Base-by-base conservation (phyloP, 2,113 vertebrate species). In the Propithecus coquereli region DNA sequence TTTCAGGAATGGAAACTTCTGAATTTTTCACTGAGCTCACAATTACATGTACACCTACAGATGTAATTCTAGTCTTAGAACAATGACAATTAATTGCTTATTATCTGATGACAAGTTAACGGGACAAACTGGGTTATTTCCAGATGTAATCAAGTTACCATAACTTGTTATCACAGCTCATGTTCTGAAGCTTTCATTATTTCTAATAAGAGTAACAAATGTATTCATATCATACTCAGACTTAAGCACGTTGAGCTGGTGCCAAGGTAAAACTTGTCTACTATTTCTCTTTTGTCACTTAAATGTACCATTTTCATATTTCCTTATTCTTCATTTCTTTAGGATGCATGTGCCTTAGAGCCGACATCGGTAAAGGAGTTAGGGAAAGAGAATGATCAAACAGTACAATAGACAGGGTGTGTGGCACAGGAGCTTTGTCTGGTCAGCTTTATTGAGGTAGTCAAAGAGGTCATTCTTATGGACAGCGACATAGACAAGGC, bases 101-200 rank as follows among this genome's bases (percentile, higher is more conserved):
- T 61, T 88, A 34, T 90, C 61, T 71, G 13, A 52, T 81, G 45
- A 77, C 12, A 59, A 91, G 52, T 74, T 85, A 43, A 22, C 37
- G 47, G 45, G 52, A 40, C n/a, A 92, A 81, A 34, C 54, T 66
- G 80, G 85, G 32, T 89, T 79, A 52, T 47, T 89, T 93, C 57
- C 90, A 86, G 30, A 34, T 40, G 10, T 30, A 70, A 16, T 54
- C 40, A 66, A 2, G 43, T 79, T 63, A 17, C 45, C 16, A 1
- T 61, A 61, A 63, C 47, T 54, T 90, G 52, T 50, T 77, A 57
- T 89, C 52, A 80, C 5, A 87, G 32, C 16, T 61, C 68, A 25
- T 27, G 23, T 34, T 59, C 68, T 79, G 68, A 82, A 81, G 57
- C 61, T 54, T 87, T 89, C 25, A 10, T 68, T 86, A 27, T 37